Evolutionary conservation across 2,113 vertebrate genomes (phyloP).

Genomic region (Lynx canadensis): DNA sequence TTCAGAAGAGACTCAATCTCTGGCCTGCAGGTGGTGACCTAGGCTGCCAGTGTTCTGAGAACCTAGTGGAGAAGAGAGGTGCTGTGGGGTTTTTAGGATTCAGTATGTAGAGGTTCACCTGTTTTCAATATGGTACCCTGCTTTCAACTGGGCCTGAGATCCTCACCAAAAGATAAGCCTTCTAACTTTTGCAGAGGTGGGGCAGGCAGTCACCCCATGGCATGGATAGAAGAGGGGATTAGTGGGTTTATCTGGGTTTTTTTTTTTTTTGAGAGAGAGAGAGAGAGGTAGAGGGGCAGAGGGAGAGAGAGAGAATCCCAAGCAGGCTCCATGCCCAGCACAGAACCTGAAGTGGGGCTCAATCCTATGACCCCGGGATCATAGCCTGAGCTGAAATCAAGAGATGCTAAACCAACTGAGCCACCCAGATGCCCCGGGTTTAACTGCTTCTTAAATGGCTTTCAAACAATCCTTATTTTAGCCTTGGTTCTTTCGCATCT

Average conservation of each 20-base stretch:
- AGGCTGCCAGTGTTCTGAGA: not conserved
- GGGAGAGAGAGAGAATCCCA: not conserved
- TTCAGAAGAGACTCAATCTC: not conserved
- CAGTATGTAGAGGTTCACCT: not conserved
- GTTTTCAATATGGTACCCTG: not conserved
- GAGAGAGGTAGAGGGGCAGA: not conserved
- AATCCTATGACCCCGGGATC: not conserved
- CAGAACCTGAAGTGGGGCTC: not conserved
- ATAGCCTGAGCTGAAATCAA: not conserved
- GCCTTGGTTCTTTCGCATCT: not conserved
- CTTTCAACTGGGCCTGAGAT: not conserved
- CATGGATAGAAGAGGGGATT: not conserved
- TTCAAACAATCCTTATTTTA: conserved; percentile 61
- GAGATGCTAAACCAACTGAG: not conserved
- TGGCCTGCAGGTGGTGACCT: not conserved
- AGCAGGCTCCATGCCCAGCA: not conserved
- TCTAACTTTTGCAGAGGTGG: conserved; percentile 19
- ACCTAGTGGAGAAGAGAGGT: not conserved
- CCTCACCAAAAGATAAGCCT: conserved; percentile 1
- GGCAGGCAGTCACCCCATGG: not conserved
- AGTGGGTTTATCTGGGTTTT: not conserved
- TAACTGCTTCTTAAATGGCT: conserved; percentile 39
- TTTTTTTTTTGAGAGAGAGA: not conserved
- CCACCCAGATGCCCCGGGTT: not conserved
- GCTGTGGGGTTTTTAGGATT: not conserved